phyloP scores from a whole-genome alignment of 2,113 vertebrate genomes.

The zebrafish (Danio rerio) region GRCz12tu NC_133180.1:54629001-54629500 shows the following conservation, averaged over 20 bases:
- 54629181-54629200: constrained; percentile 56
- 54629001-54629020: background rate
- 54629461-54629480: too few species aligned
- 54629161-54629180: constrained; percentile 66
- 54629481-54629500: constrained; percentile 84
- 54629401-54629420: constrained; percentile 56
- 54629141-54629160: constrained; percentile 64
- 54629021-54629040: background rate
- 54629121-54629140: constrained; percentile 44
- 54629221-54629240: constrained; percentile 44
- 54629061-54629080: constrained; percentile 2
- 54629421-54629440: constrained; percentile 14
- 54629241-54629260: constrained; percentile 70
- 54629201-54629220: constrained; percentile 62
- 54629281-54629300: constrained; percentile 62
- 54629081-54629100: background rate
- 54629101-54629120: constrained; percentile 15
- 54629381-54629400: constrained; percentile 51
- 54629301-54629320: constrained; percentile 66
- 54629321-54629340: constrained; percentile 68
- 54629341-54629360: constrained; percentile 21
- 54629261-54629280: constrained; percentile 58
- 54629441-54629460: constrained; percentile 81
- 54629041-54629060: background rate
- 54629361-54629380: background rate